Conservation (phyloP, 1,140 invertebrate genomes). For the Campodea augens region DNA sequence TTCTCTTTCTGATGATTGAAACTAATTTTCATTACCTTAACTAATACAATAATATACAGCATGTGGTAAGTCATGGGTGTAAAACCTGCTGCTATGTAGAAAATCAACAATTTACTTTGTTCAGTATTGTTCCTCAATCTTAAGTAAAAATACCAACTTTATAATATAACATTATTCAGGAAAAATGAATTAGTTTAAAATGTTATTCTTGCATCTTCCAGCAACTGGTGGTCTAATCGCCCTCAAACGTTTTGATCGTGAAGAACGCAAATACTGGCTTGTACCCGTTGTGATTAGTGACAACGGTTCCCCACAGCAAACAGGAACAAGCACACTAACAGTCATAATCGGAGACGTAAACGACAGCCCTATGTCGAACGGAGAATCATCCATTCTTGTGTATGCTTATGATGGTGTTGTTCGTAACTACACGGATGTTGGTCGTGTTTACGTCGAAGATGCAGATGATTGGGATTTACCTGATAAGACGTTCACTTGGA, state of each 20-base stretch:
- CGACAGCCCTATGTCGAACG: slow-evolving; percentile 64
- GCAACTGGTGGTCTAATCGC: no score
- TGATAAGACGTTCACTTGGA: slow-evolving; percentile 66
- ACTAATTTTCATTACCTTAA: no score
- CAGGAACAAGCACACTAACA: slow-evolving; percentile 51
- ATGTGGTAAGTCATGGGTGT: no score
- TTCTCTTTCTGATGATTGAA: no score
- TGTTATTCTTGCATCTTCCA: no score
- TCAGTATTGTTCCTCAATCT: no score
- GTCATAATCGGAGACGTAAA: slow-evolving; percentile 81
- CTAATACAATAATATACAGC: no score
- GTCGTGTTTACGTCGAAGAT: slow-evolving; percentile 75
- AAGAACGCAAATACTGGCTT: slow-evolving; percentile 64
- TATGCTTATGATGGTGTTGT: slow-evolving; percentile 73
- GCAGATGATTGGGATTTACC: slow-evolving; percentile 81
- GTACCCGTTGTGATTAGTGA: slow-evolving; percentile 76
- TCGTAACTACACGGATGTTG: slow-evolving; percentile 55
- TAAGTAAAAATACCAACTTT: no score
- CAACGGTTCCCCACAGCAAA: slow-evolving; percentile 45
- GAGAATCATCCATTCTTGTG: slow-evolving; percentile 69
- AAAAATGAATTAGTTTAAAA: no score
- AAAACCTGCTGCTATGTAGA: no score
- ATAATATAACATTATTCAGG: no score
- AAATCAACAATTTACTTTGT: no score
- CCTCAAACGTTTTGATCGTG: slow-evolving; percentile 93